Evolutionary conservation across 2,888 invertebrate species (phyloP), one percentile per base, ranked within the genome.

Genomic region (Aporophyla nigra): DNA sequence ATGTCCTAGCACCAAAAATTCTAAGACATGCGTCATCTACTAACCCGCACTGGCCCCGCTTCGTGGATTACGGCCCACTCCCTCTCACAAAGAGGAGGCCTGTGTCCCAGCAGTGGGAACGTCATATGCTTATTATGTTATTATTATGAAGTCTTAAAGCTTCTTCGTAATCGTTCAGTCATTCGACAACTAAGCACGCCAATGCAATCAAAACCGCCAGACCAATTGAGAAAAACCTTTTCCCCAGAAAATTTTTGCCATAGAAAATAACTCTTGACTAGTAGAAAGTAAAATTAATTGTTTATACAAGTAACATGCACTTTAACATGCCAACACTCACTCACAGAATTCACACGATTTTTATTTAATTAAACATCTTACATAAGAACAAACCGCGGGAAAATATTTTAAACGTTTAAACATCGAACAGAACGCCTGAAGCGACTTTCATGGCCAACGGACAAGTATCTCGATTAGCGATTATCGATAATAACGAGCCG

Each of bases 401-500:
- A 87, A 86, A 83, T 80, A 69, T 71, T 63, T 72, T 53, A 74
- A 78, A 75, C 75, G 69, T 69, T 82, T 51, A 54, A 76, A 76
- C 74, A 72, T 71, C 61, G 84, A 63, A 82, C 27, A 56, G 33
- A 79, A 59, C 76, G 89, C 87, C 88, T 79, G 78, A 79, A 89
- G 87, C 86, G 59, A 86, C 88, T 85, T 83, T 86, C 86, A 86
- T 86, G 81, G 86, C 76, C 86, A 78, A 74, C 76, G 73, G 80
- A 92, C 91, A 91, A 90, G 88, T 83, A 92, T 92, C 90, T 82
- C 84, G 79, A 87, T 86, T 78, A 86, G 85, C 81, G 84, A 85
- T 91, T 90, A 93, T 92, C 92, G 90, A 90, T 92, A 91, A 88
- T 87, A 87, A 87, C 89, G 86, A 87, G 83, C 83, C 87, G 90